These are phyloP conservation scores for Nansenia antarctica DNA, from an alignment of 2,113 vertebrate genomes.

Conservation along the genomic window DNA sequence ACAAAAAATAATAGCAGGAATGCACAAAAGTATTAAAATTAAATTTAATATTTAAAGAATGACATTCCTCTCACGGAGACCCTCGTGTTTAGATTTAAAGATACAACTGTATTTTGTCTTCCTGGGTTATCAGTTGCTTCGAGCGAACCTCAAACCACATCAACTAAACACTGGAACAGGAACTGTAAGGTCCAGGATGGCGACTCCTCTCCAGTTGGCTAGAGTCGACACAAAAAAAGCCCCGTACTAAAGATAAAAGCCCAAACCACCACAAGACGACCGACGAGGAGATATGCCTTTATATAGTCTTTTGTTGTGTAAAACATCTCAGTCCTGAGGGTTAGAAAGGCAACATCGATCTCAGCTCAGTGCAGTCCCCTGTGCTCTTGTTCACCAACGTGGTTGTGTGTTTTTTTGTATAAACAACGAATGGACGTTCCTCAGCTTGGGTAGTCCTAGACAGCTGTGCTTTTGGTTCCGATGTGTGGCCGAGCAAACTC, in stretches of 20 bases:
- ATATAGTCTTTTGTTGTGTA: constrained; percentile 74
- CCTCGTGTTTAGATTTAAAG: constrained; percentile 48
- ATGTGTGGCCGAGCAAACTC: constrained; percentile 89
- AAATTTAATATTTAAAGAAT: constrained; percentile 51
- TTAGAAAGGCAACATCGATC: constrained; percentile 74
- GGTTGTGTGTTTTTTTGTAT: constrained; percentile 18
- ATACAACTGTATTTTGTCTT: constrained; percentile 44
- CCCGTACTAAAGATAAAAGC: constrained; percentile 64
- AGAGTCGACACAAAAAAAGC: constrained; percentile 53
- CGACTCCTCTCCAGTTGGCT: constrained; percentile 54
- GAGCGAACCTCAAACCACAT: constrained; percentile 28
- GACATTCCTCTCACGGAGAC: constrained; percentile 41
- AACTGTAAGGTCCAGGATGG: constrained; percentile 29
- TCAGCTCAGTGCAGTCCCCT: constrained; percentile 62
- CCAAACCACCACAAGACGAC: constrained; percentile 68
- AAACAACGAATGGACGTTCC: constrained; percentile 72
- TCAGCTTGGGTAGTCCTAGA: constrained; percentile 74
- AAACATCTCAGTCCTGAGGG: constrained; percentile 78
- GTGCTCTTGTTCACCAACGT: constrained; percentile 45
- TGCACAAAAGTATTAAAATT: constrained; percentile 67
- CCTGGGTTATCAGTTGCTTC: constrained; percentile 28
- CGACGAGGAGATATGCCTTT: constrained; percentile 69
- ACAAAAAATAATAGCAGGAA: constrained; percentile 56
- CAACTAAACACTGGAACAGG: constrained; percentile 14
- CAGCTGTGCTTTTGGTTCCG: constrained; percentile 80